Evolutionary conservation across 2,113 vertebrate genomes (phyloP).

Genomic region (Perccottus glenii): DNA sequence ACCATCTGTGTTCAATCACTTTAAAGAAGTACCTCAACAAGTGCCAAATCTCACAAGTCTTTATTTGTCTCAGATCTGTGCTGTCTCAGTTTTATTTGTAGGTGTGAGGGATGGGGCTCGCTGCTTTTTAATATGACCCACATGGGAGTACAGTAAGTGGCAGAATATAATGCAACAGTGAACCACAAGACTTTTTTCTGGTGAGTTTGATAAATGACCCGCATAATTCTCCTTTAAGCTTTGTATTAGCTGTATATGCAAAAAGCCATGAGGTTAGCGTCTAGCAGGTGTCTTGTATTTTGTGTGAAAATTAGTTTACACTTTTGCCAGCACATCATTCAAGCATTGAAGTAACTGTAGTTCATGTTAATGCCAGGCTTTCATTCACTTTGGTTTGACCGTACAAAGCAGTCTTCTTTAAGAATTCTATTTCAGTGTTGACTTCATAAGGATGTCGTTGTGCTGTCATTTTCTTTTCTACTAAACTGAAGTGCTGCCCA

Average conservation of each 20-base stretch:
- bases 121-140: constrained; percentile 3
- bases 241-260: constrained; percentile 10
- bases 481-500: constrained; percentile 28
- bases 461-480: constrained; percentile 18
- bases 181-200: not conserved
- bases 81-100: constrained; percentile 9
- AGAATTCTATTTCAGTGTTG: constrained; percentile 48
- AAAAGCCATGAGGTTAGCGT: not conserved
- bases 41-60: constrained; percentile 41
- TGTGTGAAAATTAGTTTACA: no score
- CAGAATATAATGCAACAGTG: not conserved
- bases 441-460: constrained; percentile 39
- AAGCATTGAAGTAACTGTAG: no score
- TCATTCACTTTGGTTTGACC: no score
- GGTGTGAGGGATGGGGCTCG: not conserved
- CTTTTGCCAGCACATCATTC: no score
- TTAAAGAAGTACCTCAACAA: constrained; percentile 19
- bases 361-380: no score
- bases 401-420: not conserved
- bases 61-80: constrained; percentile 14
- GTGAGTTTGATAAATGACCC: not conserved
- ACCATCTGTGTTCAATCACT: constrained; percentile 57
- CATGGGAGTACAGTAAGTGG: not conserved
- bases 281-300: no score
- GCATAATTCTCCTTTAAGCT: not conserved